Percentiles rank a stretch among this genome's conserved stretches.
Evolutionary conservation across 2,797 vertebrate genomes (phyloP).

Genomic region (Syngnathus acus): DNA sequence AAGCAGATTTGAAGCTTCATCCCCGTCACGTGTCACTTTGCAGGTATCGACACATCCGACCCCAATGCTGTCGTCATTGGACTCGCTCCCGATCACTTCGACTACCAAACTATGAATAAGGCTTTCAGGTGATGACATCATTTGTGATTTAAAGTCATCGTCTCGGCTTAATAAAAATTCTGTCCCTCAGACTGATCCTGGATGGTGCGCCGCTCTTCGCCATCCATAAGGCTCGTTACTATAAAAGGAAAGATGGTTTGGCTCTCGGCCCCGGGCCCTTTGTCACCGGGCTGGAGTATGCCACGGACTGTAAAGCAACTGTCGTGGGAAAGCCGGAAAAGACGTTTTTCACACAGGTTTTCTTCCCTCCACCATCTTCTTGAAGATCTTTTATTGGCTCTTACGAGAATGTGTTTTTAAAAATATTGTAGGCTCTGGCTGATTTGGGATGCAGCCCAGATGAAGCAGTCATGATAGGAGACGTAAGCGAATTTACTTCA

Average conservation of each 20-base stretch:
- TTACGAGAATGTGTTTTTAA: neutral
- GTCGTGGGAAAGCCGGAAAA: constrained; percentile 91
- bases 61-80: constrained; percentile 91
- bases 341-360: constrained; percentile 75
- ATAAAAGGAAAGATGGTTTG: constrained; percentile 83
- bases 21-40: neutral
- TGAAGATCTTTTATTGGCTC: neutral
- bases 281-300: constrained; percentile 82
- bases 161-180: neutral
- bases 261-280: constrained; percentile 93
- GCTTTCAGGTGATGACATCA: constrained; percentile 77
- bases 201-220: constrained; percentile 89
- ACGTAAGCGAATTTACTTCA: constrained; percentile 48
- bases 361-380: neutral
- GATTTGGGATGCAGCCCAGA: constrained; percentile 73
- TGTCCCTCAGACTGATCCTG: constrained; percentile 73
- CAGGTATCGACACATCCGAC: constrained; percentile 79
- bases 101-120: constrained; percentile 85
- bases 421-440: constrained; percentile 69
- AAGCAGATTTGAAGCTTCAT: too few species aligned
- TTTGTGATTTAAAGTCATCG: too few species aligned
- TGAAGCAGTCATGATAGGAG: constrained; percentile 92
- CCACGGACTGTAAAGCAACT: constrained; percentile 75
- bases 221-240: constrained; percentile 93
- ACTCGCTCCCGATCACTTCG: constrained; percentile 86